These are phyloP conservation scores for Scomber colias DNA, from an alignment of 2,113 vertebrate genomes.

Conservation along the genomic window DNA sequence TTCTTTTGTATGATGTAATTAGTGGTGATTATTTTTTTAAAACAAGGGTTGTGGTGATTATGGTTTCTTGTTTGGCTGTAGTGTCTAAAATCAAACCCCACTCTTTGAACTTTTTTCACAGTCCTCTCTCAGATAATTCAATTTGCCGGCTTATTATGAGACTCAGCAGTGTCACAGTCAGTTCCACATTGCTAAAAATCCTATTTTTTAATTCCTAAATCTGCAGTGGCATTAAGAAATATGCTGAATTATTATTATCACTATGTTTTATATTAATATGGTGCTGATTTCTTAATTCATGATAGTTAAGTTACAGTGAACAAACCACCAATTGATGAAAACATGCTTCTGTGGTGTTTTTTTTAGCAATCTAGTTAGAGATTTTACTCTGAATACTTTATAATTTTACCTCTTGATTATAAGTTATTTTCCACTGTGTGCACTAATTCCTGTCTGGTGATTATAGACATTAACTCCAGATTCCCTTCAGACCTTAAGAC, in stretches of 20 bases:
- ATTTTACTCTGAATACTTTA: background rate
- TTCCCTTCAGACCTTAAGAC: too few species aligned
- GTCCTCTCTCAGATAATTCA: background rate
- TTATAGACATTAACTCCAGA: too few species aligned
- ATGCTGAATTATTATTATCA: slow-evolving; percentile 22
- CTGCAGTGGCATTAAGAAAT: slow-evolving; percentile 23
- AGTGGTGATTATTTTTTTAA: background rate
- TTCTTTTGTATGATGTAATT: background rate
- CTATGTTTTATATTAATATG: slow-evolving; percentile 16
- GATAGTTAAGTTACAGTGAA: slow-evolving; percentile 35
- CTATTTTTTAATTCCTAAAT: background rate
- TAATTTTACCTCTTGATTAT: too few species aligned
- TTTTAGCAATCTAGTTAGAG: background rate
- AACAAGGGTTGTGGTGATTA: background rate
- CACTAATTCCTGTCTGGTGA: background rate
- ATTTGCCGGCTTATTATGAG: slow-evolving; percentile 5
- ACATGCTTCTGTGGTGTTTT: background rate
- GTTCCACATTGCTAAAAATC: background rate
- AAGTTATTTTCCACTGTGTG: background rate
- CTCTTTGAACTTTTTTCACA: background rate
- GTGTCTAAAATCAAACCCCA: background rate
- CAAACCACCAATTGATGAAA: slow-evolving; percentile 6
- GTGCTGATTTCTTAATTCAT: slow-evolving; percentile 12
- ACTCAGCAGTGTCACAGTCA: slow-evolving; percentile 11
- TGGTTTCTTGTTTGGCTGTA: background rate